Conservation (phyloP, 2,888 invertebrate species). For the Hirtodrosophila confusa region DNA sequence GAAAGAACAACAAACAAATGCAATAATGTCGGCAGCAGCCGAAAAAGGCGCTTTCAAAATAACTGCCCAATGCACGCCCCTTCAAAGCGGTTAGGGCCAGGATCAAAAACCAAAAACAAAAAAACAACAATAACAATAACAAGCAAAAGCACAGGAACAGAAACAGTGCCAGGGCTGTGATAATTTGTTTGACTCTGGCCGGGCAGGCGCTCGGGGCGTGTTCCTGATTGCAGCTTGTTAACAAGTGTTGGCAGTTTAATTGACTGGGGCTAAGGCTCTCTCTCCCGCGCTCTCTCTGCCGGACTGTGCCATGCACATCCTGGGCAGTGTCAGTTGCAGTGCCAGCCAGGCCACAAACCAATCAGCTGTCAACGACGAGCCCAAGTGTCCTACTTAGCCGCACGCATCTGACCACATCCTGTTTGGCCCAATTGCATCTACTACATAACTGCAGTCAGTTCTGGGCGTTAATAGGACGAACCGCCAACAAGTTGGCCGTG, state of each 20-base stretch:
- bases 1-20: slow-evolving; percentile 54
- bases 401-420: slow-evolving; percentile 60
- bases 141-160: not conserved
- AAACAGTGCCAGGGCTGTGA: slow-evolving; percentile 38
- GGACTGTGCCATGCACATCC: slow-evolving; percentile 52
- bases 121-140: slow-evolving; percentile 9
- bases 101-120: slow-evolving; percentile 12
- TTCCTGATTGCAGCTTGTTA: slow-evolving; percentile 81
- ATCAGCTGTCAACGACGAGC: slow-evolving; percentile 66
- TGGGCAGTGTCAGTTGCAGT: slow-evolving; percentile 19
- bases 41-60: slow-evolving; percentile 64
- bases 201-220: slow-evolving; percentile 76
- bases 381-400: slow-evolving; percentile 64
- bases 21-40: slow-evolving; percentile 36
- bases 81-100: slow-evolving; percentile 19
- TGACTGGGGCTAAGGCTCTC: slow-evolving; percentile 58
- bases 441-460: not conserved
- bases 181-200: slow-evolving; percentile 64
- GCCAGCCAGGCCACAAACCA: slow-evolving; percentile 27
- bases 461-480: slow-evolving; percentile 32
- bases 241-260: slow-evolving; percentile 83
- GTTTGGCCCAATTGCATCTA: slow-evolving; percentile 51
- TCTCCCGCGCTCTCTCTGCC: not conserved
- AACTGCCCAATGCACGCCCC: slow-evolving; percentile 61
- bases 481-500: slow-evolving; percentile 21